A percentile compares a stretch with the other conserved stretches of the same genome.
phyloP scores from a whole-genome alignment of 1,140 invertebrate species.

The Apis cerana region DNA sequence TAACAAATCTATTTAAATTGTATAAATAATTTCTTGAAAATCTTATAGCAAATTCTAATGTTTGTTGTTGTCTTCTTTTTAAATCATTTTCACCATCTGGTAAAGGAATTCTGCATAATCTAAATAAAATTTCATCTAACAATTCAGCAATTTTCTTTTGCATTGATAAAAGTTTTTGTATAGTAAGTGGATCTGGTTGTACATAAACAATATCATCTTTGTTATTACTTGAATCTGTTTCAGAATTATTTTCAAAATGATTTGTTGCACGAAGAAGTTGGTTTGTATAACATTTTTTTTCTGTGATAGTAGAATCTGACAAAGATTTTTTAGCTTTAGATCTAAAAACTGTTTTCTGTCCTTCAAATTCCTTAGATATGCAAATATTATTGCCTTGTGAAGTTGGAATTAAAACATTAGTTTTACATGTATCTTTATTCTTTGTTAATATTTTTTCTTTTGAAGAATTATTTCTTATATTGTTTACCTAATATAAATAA shows the following conservation, averaged over 20 bases:
- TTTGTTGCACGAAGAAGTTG: constrained; percentile 50
- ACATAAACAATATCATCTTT: constrained; percentile 42
- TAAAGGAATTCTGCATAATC: constrained; percentile 74
- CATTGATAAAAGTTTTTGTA: constrained; percentile 71
- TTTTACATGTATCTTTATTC: constrained; percentile 47
- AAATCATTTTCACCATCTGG: constrained; percentile 78
- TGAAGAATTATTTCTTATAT: constrained; percentile 15
- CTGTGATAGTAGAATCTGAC: constrained; percentile 65
- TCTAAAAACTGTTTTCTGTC: constrained; percentile 38
- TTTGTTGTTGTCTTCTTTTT: constrained; percentile 73
- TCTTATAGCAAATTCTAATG: constrained; percentile 75
- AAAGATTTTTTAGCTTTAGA: constrained; percentile 58
- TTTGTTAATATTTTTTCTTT: constrained; percentile 36
- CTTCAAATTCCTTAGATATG: constrained; percentile 38
- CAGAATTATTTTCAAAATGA: constrained; percentile 67
- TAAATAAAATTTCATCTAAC: constrained; percentile 75
- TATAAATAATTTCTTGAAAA: constrained; percentile 80
- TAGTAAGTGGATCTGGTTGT: constrained; percentile 64
- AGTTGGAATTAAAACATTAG: constrained; percentile 65
- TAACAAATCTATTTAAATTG: constrained; percentile 73
- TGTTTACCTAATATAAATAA: constrained; percentile 39
- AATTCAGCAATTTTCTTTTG: constrained; percentile 74
- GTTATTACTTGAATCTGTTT: constrained; percentile 65
- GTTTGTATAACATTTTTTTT: constrained; percentile 60
- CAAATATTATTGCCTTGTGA: constrained; percentile 55